These are phyloP conservation scores for Artibeus jamaicensis DNA, from an alignment of 2,797 vertebrate species.

Conservation along the genomic window DNA sequence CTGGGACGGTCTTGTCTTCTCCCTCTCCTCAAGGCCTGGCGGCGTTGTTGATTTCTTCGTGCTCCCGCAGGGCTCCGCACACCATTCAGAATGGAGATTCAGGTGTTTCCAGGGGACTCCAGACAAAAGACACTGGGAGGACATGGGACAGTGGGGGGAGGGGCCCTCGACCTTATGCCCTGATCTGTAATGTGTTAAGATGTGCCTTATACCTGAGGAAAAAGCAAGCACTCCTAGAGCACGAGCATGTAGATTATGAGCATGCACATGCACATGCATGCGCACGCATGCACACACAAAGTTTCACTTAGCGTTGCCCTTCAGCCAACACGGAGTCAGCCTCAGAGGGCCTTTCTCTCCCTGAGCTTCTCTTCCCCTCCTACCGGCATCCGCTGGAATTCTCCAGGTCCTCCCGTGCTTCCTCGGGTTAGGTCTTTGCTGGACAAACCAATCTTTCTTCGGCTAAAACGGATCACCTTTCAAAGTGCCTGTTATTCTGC, in stretches of 20 bases:
- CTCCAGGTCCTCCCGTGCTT: neutral
- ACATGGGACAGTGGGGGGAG: neutral
- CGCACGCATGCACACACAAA: neutral
- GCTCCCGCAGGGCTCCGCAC: rapidly evolving
- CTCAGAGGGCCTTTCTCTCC: neutral
- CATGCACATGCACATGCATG: neutral
- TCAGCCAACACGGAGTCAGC: neutral
- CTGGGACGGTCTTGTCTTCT: neutral
- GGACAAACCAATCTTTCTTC: neutral
- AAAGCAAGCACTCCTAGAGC: neutral
- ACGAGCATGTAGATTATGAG: neutral
- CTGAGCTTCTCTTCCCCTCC: neutral
- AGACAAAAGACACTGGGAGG: neutral
- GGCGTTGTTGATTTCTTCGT: neutral
- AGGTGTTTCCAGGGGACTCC: neutral
- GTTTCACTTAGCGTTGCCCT: neutral
- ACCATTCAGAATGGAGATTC: neutral
- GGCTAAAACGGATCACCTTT: neutral
- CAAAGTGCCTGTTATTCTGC: neutral
- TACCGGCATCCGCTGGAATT: neutral
- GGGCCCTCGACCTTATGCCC: neutral
- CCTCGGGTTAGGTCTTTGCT: neutral
- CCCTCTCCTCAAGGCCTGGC: no score
- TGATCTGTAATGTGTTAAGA: neutral
- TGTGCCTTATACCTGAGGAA: neutral